These are phyloP conservation scores for Heliconius nattereri DNA, from an alignment of 1,140 invertebrate genomes.

Conservation along the genomic window DNA sequence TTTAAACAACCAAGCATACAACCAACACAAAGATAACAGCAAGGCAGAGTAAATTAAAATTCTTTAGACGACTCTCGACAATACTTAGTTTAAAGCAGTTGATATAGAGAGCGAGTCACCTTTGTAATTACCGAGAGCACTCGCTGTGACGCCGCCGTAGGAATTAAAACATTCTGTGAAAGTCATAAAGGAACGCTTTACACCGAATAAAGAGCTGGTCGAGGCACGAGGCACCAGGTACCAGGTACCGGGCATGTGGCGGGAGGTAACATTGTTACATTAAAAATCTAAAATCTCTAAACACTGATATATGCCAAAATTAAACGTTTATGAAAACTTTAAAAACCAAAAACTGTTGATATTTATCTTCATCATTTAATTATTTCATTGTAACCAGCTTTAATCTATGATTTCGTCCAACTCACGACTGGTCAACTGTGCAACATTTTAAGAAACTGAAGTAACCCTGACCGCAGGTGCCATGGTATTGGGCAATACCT, in stretches of 20 bases:
- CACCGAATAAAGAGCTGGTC: slow-evolving; percentile 40
- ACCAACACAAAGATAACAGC: not conserved
- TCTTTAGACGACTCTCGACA: not conserved
- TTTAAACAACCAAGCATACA: too few species aligned
- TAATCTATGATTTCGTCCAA: too few species aligned
- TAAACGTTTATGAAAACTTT: too few species aligned
- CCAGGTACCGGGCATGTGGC: not conserved
- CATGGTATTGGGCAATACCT: too few species aligned
- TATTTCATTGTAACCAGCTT: too few species aligned
- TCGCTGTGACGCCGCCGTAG: slow-evolving; percentile 34
- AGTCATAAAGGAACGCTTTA: slow-evolving; percentile 43
- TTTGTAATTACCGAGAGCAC: slow-evolving; percentile 33
- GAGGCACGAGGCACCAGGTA: not conserved
- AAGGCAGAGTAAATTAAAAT: slow-evolving; percentile 6
- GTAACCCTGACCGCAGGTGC: too few species aligned
- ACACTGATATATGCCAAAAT: too few species aligned
- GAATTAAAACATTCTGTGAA: slow-evolving; percentile 50
- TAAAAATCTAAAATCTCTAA: too few species aligned
- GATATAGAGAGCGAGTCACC: slow-evolving; percentile 24
- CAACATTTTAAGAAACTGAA: too few species aligned
- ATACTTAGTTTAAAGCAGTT: not conserved
- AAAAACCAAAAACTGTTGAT: too few species aligned
- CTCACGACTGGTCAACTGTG: too few species aligned
- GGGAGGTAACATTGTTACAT: not conserved
- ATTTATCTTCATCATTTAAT: too few species aligned